Evolutionary conservation across 2,113 vertebrate species (phyloP).

Genomic region (Cavia porcellus): DNA sequence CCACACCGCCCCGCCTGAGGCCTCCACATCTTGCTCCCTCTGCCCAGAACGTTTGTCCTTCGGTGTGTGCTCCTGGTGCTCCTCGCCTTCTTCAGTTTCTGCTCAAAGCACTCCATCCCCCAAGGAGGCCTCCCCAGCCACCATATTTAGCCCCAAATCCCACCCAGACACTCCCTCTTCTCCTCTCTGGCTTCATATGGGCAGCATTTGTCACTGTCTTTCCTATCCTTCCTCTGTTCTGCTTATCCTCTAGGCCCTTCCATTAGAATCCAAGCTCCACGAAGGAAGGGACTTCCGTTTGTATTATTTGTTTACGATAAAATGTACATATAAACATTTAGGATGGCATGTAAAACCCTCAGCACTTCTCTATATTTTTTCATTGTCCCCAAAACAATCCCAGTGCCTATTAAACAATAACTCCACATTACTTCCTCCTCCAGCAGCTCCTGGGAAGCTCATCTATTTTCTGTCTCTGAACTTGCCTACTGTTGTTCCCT

Average conservation of each 20-base stretch:
- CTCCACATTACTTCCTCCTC: not conserved
- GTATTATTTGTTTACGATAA: not conserved
- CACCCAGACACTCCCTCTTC: not conserved
- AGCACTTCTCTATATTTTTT: not conserved
- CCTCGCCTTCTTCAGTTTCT: not conserved
- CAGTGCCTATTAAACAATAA: not conserved
- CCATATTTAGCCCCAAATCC: not conserved
- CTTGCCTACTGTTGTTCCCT: not conserved
- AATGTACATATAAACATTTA: not conserved
- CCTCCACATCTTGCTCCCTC: not conserved
- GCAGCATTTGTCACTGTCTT: not conserved
- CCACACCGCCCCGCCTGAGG: accelerated
- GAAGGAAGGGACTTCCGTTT: not conserved
- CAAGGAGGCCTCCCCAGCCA: not conserved
- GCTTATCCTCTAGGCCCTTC: not conserved
- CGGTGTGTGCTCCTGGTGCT: accelerated
- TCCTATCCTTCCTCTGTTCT: not conserved
- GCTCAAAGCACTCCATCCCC: not conserved
- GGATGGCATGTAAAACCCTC: not conserved
- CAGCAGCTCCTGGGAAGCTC: too few species aligned
- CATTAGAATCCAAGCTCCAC: not conserved
- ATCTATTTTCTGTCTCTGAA: constrained; percentile 8
- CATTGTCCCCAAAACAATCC: not conserved
- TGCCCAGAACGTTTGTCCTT: not conserved
- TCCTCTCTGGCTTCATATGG: not conserved